Evolutionary conservation across 2,888 invertebrate genomes (phyloP), one percentile per base, ranked within the genome.

Genomic region (Pilophorus perplexus): DNA sequence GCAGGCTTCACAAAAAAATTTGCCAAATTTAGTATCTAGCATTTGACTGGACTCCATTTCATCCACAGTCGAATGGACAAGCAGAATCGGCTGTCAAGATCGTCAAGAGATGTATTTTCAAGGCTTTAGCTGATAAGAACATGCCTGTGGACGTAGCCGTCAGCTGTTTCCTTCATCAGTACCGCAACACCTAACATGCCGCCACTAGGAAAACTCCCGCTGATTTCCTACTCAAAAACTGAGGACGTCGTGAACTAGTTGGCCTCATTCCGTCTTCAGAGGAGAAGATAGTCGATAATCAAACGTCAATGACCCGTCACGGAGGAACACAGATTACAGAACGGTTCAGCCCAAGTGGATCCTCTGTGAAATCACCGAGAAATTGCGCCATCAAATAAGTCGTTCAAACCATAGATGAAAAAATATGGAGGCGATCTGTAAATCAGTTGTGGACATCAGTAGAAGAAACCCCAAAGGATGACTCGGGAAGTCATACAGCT

Each of bases 301-400:
- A n/a, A n/a, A n/a, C n/a, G n/a, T n/a, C n/a, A n/a, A n/a, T n/a
- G n/a, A n/a, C n/a, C n/a, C n/a, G n/a, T n/a, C n/a, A n/a, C n/a
- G n/a, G n/a, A n/a, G n/a, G 18, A 18, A 33, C n/a, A 28, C 12
- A 33, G 59, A 59, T 59, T 66, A 44, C 16, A n/a, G 66, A n/a
- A n/a, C 20, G 3, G 46, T 18, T 20, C 27, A 59, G n/a, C 64
- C 48, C 18, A 57, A 59, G 27, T 66, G 66, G 66, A 28, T 27
- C 5, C 42, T 22, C 18, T 44, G 27, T 2, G 16, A n/a, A n/a
- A n/a, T n/a, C n/a, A n/a, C n/a, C n/a, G n/a, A n/a, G n/a, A n/a
- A n/a, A n/a, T n/a, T n/a, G 27, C 46, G 66, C 10, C 8, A n/a
- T 12, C 38, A 66, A 16, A 66, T 66, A 28, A 18, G 12, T 28